Percentiles rank a stretch among this genome's conserved stretches.
phyloP scores from a whole-genome alignment of 1,140 invertebrate genomes.

The Eueides isabella region DNA sequence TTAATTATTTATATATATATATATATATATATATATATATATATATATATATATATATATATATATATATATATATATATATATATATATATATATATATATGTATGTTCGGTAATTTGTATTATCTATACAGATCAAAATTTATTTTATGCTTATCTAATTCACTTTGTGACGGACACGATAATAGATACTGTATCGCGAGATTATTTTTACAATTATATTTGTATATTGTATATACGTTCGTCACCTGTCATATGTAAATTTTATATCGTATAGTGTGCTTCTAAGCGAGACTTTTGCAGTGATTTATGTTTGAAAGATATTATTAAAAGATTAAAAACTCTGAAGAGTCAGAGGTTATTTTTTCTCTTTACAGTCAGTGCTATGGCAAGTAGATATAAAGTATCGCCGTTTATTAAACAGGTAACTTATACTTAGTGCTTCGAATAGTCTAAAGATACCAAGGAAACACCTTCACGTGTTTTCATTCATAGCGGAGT shows the following conservation, averaged over 20 bases:
- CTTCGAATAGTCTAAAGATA: no score
- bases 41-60: no score
- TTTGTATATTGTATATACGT: background rate
- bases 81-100: background rate
- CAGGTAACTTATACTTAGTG: constrained; percentile 39
- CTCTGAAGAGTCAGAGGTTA: background rate
- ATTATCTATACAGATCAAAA: background rate
- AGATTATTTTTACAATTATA: background rate
- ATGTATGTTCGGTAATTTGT: background rate
- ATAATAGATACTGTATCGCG: background rate
- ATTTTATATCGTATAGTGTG: background rate
- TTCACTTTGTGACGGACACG: background rate
- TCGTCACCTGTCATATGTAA: background rate
- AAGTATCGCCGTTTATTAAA: constrained; percentile 42
- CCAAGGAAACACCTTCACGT: no score
- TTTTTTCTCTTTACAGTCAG: background rate
- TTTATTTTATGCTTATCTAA: background rate
- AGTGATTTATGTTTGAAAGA: background rate
- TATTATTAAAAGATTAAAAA: background rate
- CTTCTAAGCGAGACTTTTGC: background rate
- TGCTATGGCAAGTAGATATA: background rate
- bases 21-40: no score
- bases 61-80: no score
- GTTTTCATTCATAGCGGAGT: no score
- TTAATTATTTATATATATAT: no score